Evolutionary conservation across 2,888 invertebrate genomes (phyloP).

Genomic region (Chrysotoxum bicinctum): DNA sequence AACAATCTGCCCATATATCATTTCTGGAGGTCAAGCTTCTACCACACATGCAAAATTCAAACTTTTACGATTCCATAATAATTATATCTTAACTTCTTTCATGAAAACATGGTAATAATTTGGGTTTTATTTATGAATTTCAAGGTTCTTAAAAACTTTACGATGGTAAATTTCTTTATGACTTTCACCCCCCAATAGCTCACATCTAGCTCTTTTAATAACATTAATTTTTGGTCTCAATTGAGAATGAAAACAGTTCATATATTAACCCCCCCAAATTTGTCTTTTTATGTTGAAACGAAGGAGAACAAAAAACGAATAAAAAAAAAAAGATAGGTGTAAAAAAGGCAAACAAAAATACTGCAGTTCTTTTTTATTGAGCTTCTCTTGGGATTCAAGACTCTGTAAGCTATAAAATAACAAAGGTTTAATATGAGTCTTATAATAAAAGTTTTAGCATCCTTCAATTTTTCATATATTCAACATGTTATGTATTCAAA

Average conservation of each 20-base stretch:
- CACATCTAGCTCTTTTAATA: not conserved
- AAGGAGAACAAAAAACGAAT: no score
- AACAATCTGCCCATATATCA: not conserved
- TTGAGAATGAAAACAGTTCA: not conserved
- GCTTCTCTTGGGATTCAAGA: not conserved
- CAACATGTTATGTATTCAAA: not conserved
- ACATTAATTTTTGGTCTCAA: not conserved
- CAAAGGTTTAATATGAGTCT: not conserved
- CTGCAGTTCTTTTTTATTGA: not conserved
- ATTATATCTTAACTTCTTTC: not conserved
- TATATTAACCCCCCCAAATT: not conserved
- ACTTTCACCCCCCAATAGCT: not conserved
- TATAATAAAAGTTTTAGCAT: not conserved
- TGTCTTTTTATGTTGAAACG: not conserved
- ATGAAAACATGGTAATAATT: not conserved
- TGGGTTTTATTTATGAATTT: not conserved
- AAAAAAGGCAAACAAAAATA: not conserved
- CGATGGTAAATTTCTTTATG: not conserved
- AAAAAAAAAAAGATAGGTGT: no score
- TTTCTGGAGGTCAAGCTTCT: not conserved
- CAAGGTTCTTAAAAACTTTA: constrained; percentile 2
- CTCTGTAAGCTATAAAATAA: not conserved
- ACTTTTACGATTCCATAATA: not conserved
- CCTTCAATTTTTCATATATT: not conserved
- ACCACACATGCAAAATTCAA: not conserved